Base-by-base conservation (phyloP, 2,888 invertebrate genomes). In the Chelonus formosanus region DNA sequence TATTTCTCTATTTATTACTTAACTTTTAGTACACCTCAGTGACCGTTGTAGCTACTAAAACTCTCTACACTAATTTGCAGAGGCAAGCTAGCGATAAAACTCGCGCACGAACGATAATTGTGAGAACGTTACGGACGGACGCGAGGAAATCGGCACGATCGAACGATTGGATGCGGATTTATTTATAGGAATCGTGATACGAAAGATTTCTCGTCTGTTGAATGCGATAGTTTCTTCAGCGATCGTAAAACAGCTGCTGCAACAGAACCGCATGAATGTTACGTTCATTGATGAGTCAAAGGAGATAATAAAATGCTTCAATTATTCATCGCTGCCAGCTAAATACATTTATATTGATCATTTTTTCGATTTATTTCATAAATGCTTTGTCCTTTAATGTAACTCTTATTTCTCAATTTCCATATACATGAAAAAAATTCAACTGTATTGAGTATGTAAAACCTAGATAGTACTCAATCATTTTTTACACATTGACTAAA, bases 1-100 rank as follows among this genome's bases (percentile, higher is more conserved):
- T 40, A 40, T 3, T 40, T 40, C 4, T 40, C 40, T 40, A 40
- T 40, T 40, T 40, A 40, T 3, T 40, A 40, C 40, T 40, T 6
- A 5, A 40, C 6, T 40, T 40, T 40, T 50, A 20, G 5, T 50
- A 10, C 59, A 59, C 48, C 58, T 43, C 31, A 58, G 50, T 40
- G 1, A 3, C 40, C 6, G 1, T 6, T 40, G 40, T 40, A 40
- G 40, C 40, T 40, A 40, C 40, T 40, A 40, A 5, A 40, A 40
- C 40, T 40, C 40, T 40, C 40, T 40, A 40, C 40, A 40, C 40
- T 40, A 3, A 40, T 40, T 40, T 40, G 67, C 67, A 66, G 60
- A 67, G 63, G 68, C 58, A 62, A 56, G 36, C 3, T 32, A 71
- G 72, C 74, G 75, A 78, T 76, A 75, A 74, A 76, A 69, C 70